These are phyloP conservation scores for Apotomis betuletana DNA, from an alignment of 2,888 invertebrate species.

Conservation along the genomic window DNA sequence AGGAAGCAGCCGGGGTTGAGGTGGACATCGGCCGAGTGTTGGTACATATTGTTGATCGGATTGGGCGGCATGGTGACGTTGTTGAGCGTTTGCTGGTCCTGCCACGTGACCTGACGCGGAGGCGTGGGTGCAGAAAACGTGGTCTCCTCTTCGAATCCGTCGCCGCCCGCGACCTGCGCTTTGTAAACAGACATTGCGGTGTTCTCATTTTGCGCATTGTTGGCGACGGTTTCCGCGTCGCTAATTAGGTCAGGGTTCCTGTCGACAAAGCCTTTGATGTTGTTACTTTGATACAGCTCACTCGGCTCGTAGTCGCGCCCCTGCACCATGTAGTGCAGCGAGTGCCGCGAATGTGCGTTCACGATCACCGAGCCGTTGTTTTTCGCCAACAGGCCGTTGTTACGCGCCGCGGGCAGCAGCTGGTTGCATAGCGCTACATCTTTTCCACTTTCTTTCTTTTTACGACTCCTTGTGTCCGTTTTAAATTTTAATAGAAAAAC, in stretches of 20 bases:
- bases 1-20: constrained; percentile 90
- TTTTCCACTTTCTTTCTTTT: constrained; percentile 85
- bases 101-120: constrained; percentile 83
- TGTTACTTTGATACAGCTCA: constrained; percentile 77
- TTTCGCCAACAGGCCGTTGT: constrained; percentile 79
- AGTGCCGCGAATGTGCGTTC: constrained; percentile 83
- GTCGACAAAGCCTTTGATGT: constrained; percentile 83
- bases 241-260: constrained; percentile 92
- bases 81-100: constrained; percentile 74
- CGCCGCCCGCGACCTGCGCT: constrained; percentile 66
- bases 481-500: constrained; percentile 84
- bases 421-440: constrained; percentile 85
- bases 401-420: constrained; percentile 72
- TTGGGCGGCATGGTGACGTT: constrained; percentile 81
- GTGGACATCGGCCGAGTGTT: constrained; percentile 89
- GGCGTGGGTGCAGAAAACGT: constrained; percentile 70
- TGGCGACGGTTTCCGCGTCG: constrained; percentile 86
- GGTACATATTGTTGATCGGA: constrained; percentile 79
- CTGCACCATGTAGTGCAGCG: constrained; percentile 80
- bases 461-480: constrained; percentile 75
- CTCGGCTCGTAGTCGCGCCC: constrained; percentile 84
- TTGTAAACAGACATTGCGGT: constrained; percentile 76
- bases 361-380: constrained; percentile 83
- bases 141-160: constrained; percentile 76
- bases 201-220: constrained; percentile 78